phyloP scores from a whole-genome alignment of 2,888 invertebrate species.

The Stictocephala bisonia region DNA sequence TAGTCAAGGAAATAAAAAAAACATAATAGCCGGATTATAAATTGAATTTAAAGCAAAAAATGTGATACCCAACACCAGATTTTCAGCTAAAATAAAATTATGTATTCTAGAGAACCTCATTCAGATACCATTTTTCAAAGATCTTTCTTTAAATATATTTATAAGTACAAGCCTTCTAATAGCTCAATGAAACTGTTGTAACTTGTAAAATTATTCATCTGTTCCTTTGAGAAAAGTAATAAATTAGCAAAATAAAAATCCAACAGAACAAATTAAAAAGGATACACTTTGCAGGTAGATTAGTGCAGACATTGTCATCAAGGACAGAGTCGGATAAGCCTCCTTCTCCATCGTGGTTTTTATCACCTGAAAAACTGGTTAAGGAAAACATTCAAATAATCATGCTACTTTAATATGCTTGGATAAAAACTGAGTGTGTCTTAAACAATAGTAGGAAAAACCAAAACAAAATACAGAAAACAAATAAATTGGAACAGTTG shows the following conservation, averaged over 20 bases:
- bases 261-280: conserved; percentile 31
- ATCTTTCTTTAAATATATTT: no score
- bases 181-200: no score
- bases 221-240: no score
- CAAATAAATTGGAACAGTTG: not conserved
- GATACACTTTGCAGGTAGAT: conserved; percentile 34
- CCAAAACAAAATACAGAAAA: no score
- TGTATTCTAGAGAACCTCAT: no score
- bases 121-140: no score
- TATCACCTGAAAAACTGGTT: conserved; percentile 21
- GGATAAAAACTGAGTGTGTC: no score
- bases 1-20: conserved; percentile 26
- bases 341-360: conserved; percentile 20
- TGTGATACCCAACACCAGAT: conserved; percentile 10
- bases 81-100: conserved; percentile 6
- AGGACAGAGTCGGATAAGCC: conserved; percentile 5
- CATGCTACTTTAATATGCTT: not conserved
- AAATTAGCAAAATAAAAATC: not conserved
- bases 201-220: no score
- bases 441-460: not conserved
- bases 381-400: conserved; percentile 9
- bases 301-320: not conserved
- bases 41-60: conserved; percentile 7
- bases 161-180: no score
- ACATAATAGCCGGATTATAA: conserved; percentile 8